Base-by-base conservation (phyloP, 37 sponge, comb jelly and placozoan genomes). In the Haliclona indistincta region DNA sequence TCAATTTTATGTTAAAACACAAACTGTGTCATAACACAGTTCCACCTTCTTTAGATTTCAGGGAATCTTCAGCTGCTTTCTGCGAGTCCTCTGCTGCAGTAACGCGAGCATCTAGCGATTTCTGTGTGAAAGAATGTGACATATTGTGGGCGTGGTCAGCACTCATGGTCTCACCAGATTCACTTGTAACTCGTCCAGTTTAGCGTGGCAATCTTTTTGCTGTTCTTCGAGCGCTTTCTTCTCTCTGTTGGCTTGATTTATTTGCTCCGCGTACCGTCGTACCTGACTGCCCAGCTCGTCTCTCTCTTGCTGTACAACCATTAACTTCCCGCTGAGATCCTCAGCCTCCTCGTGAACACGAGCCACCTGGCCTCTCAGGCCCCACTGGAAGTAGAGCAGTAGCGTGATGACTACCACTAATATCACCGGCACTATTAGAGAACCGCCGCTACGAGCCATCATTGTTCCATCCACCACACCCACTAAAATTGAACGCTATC, bases 301-400 rank as follows among this genome's bases (percentile, higher is more conserved):
- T 17, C 36, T 55, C 8, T 79, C 70, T 4, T 32, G 44, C 13
- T 47, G 55, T 13, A 30, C n/a, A 15, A 4, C 36, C 43, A 25
- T 38, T 32, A 69, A 33, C 42, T 58, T 55, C 30, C 30, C 43
- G 26, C 44, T 22, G 33, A 75, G 43, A 11, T 22, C 42, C 6
- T 56, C 7, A 20, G 29, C 35, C 42, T 67, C 80, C 23, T 6
- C 32, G 11, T 36, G 38, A n/a, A 30, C 25, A 2, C 62, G n/a
- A 15, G 43, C 29, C 6, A 71, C 8, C 44, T 80, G 62, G 35
- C 30, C 17, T 17, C 40, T 63, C n/a, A 26, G 26, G n/a, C 33
- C 28, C 71, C 71, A 47, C 61, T 70, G 70, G 47, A 80, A 30
- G 41, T 43, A 80, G 23, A 80, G 54, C 17, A 71, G 38, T 34